Evolutionary conservation across 1,140 invertebrate genomes (phyloP), one percentile per base, ranked within the genome.

Genomic region (Leptestheria dahalacensis): DNA sequence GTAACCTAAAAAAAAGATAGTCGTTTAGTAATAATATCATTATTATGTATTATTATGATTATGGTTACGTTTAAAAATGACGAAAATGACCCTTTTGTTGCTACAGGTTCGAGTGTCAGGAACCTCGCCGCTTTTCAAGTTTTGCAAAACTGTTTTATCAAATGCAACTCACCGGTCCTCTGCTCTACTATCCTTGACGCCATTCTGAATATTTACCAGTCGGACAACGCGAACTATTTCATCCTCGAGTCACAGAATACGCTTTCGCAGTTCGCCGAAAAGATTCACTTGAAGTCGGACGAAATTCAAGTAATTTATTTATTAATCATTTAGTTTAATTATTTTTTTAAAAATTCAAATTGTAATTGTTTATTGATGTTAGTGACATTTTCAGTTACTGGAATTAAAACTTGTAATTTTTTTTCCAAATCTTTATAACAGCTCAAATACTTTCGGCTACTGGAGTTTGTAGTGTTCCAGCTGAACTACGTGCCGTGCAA

Each of bases 401-500:
- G 52, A 54, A 54, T 18, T 9, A 12, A 26, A 55, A n/a, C n/a
- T 12, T n/a, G 15, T 1, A 12, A 18, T 28, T 24, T 51, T 2
- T 26, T 12, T 33, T 21, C 25, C 23, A 3, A 52, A 3, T 51
- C 58, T 21, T 64, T 65, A 65, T 62, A 24, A 46, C 69, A 83
- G 79, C 82, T 87, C 67, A 97, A 97, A 71, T 91, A 96, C 69
- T 96, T 97, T 74, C 88, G 95, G 71, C 71, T 98, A 25, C 68
- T 99, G 25, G 94, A 98, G 73, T 97, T 95, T 70, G 85, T 97
- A 61, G 91, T 97, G 15, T 95, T 95, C 74, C 88, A 97, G 72
- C 74, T 99, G 66, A 96, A 95, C 72, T 97, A 96, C 78, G 93
- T 99, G 62, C 96, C 96, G 58, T 97, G 92, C 73, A 98, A 98